Percentiles rank a stretch among this genome's conserved stretches.
These are phyloP conservation scores for Drosophila littoralis DNA, from an alignment of 1,140 invertebrate species.

Conservation along the genomic window DNA sequence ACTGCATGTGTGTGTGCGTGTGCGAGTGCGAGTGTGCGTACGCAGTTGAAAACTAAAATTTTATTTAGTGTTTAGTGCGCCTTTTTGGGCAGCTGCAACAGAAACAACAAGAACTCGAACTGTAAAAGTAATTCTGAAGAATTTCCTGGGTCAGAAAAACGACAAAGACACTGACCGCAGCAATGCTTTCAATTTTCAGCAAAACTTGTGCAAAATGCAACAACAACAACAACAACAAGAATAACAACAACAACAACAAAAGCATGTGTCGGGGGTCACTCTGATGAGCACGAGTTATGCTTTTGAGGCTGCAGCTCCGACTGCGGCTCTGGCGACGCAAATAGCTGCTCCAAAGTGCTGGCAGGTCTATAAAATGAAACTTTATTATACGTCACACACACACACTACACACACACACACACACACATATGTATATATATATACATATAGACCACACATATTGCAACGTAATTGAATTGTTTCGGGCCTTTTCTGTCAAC, in stretches of 20 bases:
- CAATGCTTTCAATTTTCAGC: conserved; percentile 74
- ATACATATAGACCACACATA: conserved; percentile 41
- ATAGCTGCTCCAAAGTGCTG: conserved; percentile 69
- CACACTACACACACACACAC: conserved; percentile 19
- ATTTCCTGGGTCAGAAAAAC: conserved; percentile 52
- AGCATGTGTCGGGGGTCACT: conserved; percentile 23
- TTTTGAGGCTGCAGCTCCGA: conserved; percentile 63
- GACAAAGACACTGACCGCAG: conserved; percentile 57
- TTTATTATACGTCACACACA: conserved; percentile 72
- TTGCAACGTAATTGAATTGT: conserved; percentile 80
- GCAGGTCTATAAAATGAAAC: conserved; percentile 82
- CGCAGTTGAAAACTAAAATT: conserved; percentile 80
- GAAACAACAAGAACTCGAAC: conserved; percentile 30
- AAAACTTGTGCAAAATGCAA: conserved; percentile 46
- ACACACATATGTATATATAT: conserved; percentile 12
- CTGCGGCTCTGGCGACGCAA: conserved; percentile 64
- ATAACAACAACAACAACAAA: neutral
- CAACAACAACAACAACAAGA: conserved; percentile 14
- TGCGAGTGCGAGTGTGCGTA: conserved; percentile 33
- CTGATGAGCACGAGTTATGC: conserved; percentile 76
- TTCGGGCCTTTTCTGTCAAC: conserved; percentile 43
- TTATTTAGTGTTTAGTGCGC: conserved; percentile 82
- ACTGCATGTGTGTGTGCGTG: conserved; percentile 25
- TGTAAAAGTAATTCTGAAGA: conserved; percentile 67
- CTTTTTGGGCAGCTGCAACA: conserved; percentile 73